phyloP scores from a whole-genome alignment of 2,888 invertebrate genomes.

The Julus scandinavius region DNA sequence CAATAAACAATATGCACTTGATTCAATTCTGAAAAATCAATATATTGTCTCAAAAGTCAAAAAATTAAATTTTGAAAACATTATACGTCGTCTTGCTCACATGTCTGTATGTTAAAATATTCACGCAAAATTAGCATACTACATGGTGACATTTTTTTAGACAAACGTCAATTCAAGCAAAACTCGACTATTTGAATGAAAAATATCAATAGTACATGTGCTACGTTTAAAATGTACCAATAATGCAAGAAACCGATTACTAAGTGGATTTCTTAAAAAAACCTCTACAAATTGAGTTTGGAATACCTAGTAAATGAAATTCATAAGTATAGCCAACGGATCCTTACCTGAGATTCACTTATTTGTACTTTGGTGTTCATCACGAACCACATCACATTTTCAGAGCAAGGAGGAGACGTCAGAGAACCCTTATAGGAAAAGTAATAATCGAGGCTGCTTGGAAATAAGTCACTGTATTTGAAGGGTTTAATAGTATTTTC shows the following conservation, averaged over 20 bases:
- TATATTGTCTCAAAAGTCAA: neutral
- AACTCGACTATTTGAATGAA: too few relatives aligned
- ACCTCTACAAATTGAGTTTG: neutral
- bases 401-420: constrained; percentile 83
- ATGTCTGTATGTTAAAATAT: too few relatives aligned
- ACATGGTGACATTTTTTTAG: too few relatives aligned
- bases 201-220: too few relatives aligned
- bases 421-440: constrained; percentile 84
- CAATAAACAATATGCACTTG: neutral
- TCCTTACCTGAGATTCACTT: constrained; percentile 73
- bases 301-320: neutral
- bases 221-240: too few relatives aligned
- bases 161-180: too few relatives aligned
- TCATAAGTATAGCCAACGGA: neutral
- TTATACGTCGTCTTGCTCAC: too few relatives aligned
- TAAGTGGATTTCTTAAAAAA: too few relatives aligned
- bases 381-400: constrained; percentile 82
- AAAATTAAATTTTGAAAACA: neutral
- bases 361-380: constrained; percentile 79
- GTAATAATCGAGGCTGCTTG: neutral
- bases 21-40: neutral
- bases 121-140: too few relatives aligned
- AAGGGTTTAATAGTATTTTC: neutral
- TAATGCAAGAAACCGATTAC: too few relatives aligned
- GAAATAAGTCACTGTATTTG: neutral